Evolutionary conservation across 2,797 vertebrate species (phyloP), one percentile per base, ranked within the genome.

Genomic region (Acipenser ruthenus): DNA sequence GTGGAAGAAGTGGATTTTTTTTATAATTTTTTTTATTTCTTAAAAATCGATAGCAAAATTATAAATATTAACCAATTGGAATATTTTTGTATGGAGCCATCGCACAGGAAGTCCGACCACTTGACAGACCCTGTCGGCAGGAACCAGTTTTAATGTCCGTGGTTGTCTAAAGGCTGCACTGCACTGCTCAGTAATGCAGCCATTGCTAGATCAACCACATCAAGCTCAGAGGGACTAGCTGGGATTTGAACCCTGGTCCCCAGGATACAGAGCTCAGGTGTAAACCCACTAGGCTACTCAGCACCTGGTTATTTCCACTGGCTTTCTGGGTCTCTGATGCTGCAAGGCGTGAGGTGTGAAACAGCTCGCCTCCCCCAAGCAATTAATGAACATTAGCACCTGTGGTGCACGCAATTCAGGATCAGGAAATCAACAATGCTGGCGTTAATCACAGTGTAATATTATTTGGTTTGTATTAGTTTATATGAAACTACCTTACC

Each of bases 121-220:
- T 81, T 67, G 68, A 68, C 72, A 74, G 67, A 64, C 66, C 74
- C 75, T 78, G 79, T 80, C 52, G 48, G 90, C 91, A 90, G 86
- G 89, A 90, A 84, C 89, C 91, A 87, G 69, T n/a, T 68, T 86
- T 77, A 10, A 79, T 92, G 64, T 92, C 47, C 6, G 87, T 90
- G 87, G 84, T 37, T 48, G 10, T 11, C 50, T 62, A n/a, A 62
- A 6, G 15, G 15, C 47, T 18, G 49, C 12, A 4, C 6, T 58
- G n/a, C 11, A 11, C 15, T 13, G 18, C n/a, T 52, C 10, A 63
- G n/a, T 50, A 15, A 11, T 63, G 37, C 59, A 8, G 10, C 8
- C 23, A 50, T 47, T 65, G 37, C 1, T 49, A 73, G 75, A 78
- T 37, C 74, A 79, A 83, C 88, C 90, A 92, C 91, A 37, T 0